These are phyloP conservation scores for Oncorhynchus nerka DNA, from an alignment of 2,113 vertebrate species.

Conservation along the genomic window DNA sequence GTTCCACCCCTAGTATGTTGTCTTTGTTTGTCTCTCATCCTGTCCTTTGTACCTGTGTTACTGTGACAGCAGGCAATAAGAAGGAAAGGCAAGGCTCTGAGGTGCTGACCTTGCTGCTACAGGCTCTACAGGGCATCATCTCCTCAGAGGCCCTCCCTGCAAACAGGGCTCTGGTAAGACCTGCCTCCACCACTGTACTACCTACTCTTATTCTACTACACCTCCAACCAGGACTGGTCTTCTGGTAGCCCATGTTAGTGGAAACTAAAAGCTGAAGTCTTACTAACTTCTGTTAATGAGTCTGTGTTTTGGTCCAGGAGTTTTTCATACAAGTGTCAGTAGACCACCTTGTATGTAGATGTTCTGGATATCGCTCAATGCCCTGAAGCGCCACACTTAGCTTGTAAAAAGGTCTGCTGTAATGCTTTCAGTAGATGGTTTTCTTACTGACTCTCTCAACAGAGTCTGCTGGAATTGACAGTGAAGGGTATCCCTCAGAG, in stretches of 20 bases:
- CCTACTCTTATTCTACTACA: too few species aligned
- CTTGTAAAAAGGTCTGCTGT: not conserved
- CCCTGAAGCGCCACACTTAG: not conserved
- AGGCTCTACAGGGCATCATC: constrained; percentile 82
- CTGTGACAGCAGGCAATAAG: constrained; percentile 75
- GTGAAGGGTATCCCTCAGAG: constrained; percentile 84
- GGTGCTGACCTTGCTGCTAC: constrained; percentile 81
- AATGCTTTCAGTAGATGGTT: not conserved
- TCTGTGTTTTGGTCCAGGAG: too few species aligned
- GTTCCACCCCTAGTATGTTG: not conserved
- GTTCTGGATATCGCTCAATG: not conserved
- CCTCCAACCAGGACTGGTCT: not conserved
- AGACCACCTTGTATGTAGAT: not conserved
- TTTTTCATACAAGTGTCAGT: too few species aligned
- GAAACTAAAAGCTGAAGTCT: too few species aligned
- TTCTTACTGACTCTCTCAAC: not conserved
- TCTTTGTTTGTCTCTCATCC: not conserved
- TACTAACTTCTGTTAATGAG: too few species aligned
- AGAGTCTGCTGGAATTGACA: constrained; percentile 87
- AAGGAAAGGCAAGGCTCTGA: constrained; percentile 91
- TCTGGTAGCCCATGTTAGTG: not conserved
- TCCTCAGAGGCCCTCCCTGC: constrained; percentile 78
- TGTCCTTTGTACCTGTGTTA: not conserved
- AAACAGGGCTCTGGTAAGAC: constrained; percentile 81
- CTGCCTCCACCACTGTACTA: not conserved